Conservation (phyloP, 2,113 vertebrate species). For the Paraplagusia blochii region DNA sequence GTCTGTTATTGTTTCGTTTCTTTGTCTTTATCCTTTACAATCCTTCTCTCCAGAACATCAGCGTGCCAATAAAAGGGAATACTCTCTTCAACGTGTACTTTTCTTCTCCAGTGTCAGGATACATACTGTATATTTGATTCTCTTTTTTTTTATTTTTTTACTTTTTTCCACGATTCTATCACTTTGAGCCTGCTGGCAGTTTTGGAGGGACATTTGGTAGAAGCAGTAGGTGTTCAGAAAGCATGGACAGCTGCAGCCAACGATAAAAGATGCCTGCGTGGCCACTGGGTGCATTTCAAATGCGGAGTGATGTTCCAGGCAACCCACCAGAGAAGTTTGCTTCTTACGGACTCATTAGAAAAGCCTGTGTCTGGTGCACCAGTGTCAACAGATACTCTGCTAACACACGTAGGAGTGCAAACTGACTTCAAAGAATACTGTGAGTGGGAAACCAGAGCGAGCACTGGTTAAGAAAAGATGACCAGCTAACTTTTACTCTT, state of each 20-base stretch:
- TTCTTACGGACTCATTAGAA: constrained; percentile 71
- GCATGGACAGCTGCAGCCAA: constrained; percentile 73
- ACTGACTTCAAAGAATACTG: constrained; percentile 23
- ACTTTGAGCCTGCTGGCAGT: constrained; percentile 53
- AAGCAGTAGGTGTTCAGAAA: constrained; percentile 68
- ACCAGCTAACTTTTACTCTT: constrained; percentile 25
- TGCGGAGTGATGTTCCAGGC: constrained; percentile 69
- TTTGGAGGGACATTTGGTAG: constrained; percentile 54
- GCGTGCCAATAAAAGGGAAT: constrained; percentile 60
- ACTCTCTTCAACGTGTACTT: constrained; percentile 57
- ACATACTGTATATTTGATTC: constrained; percentile 46
- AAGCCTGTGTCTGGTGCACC: constrained; percentile 52
- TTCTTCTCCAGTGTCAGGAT: constrained; percentile 38
- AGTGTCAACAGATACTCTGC: constrained; percentile 43
- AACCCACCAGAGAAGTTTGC: constrained; percentile 67
- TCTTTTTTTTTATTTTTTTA: constrained; percentile 12
- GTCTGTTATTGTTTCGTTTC: constrained; percentile 17
- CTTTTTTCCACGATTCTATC: constrained; percentile 45
- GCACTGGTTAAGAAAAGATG: constrained; percentile 6
- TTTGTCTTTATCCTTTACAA: constrained; percentile 49
- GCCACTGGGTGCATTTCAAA: constrained; percentile 71
- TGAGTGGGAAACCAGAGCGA: background rate
- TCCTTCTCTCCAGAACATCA: constrained; percentile 53
- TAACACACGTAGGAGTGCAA: constrained; percentile 34
- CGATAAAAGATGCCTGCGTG: constrained; percentile 72